phyloP scores from a whole-genome alignment of 35 echinoderm and acorn worm species.

The Heliocidaris tuberculata region DNA sequence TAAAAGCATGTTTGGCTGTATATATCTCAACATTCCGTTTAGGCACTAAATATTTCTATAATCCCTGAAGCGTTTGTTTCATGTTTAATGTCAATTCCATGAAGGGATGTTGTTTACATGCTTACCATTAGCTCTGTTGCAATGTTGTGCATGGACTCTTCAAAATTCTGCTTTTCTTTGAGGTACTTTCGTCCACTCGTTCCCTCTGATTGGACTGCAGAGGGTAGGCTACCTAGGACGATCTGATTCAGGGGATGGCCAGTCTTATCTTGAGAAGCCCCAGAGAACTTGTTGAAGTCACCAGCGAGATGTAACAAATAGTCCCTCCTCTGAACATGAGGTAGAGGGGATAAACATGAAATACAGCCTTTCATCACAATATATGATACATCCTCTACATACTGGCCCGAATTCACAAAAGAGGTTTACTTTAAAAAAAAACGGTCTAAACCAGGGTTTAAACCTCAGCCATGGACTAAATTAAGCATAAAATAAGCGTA shows the following conservation, averaged over 20 bases:
- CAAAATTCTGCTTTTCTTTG: constrained; percentile 49
- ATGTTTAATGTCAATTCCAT: neutral
- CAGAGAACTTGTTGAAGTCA: constrained; percentile 56
- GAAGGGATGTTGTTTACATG: neutral
- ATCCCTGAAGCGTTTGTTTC: neutral
- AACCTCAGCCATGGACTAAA: no score
- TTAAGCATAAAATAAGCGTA: no score
- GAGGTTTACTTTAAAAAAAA: no score
- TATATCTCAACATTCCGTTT: no score
- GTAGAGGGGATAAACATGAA: neutral
- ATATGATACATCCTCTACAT: no score
- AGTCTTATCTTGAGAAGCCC: constrained; percentile 25
- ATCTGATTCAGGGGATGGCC: constrained; percentile 41
- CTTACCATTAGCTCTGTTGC: neutral
- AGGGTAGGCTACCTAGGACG: constrained; percentile 41
- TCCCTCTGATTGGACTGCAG: constrained; percentile 36
- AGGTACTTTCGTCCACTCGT: constrained; percentile 31
- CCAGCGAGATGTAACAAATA: constrained; percentile 38
- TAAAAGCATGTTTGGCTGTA: no score
- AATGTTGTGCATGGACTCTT: constrained; percentile 33
- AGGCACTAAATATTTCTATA: no score
- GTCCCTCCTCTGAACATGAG: constrained; percentile 46
- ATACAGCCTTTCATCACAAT: no score
- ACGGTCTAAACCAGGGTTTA: no score
- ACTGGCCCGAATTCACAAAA: no score